Base-by-base conservation (phyloP, 2,797 vertebrate species). In the Danionella dracula region DNA sequence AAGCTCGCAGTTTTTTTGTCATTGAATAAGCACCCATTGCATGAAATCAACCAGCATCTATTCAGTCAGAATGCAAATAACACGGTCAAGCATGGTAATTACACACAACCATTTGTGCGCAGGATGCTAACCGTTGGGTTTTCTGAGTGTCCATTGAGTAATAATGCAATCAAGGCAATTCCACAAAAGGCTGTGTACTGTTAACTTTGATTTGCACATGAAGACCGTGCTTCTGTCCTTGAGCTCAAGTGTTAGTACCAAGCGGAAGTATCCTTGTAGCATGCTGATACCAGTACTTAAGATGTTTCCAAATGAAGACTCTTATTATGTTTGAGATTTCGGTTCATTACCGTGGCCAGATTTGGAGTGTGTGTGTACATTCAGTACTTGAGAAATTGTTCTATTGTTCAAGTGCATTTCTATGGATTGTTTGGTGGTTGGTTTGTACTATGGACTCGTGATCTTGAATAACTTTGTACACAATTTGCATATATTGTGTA, bases 171-270 rank as follows among this genome's bases (percentile, higher is more conserved):
- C 19, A 83, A 84, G 81, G 85, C 82, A 87, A 89, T 84, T 84
- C 85, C 76, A 80, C 73, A 74, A 57, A 88, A 67, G 89, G 86
- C 88, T 88, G 79, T 88, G 83, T 79, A 89, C 88, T 90, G 89
- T 90, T 90, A 89, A 79, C 73, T 78, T 76, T 70, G 34, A 76
- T 82, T 87, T 88, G 86, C 87, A 89, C 84, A 89, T 79, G 60
- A 41, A 74, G 75, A 82, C 59, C 72, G 76, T 70, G 76, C 75
- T 82, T 74, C 69, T 72, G 45, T 41, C 38, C 68, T 70, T 77
- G 76, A 72, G 72, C 67, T 78, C 45, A 57, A 44, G 66, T 78
- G 79, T 76, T 40, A 51, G 72, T 76, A 79, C 70, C 70, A 72
- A 68, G 1, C 51, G 70, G 77, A 83, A 84, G 79, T 81, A 72